phyloP scores from a whole-genome alignment of 1,140 invertebrate genomes.

The Callitettix versicolor region DNA sequence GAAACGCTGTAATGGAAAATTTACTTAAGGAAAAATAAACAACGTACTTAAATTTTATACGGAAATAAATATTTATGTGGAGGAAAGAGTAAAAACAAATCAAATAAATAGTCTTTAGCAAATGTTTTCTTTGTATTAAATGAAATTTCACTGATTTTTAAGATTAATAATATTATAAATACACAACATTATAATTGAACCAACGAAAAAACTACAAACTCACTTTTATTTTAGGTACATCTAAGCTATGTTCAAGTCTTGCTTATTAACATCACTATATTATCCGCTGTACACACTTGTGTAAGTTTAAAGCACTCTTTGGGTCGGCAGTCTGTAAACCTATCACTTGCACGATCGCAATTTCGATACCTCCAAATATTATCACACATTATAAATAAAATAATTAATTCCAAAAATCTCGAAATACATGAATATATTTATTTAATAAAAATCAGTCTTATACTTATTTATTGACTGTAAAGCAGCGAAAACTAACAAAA shows the following conservation, averaged over 20 bases:
- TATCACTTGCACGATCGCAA: neutral
- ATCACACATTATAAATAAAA: neutral
- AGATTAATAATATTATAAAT: constrained; percentile 12
- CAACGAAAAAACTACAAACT: constrained; percentile 9
- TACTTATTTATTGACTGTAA: constrained; percentile 10
- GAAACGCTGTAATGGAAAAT: too few relatives aligned
- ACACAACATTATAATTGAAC: constrained; percentile 10
- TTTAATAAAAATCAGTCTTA: constrained; percentile 13
- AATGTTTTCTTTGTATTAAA: constrained; percentile 12
- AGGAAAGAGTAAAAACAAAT: constrained; percentile 4
- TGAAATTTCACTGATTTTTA: constrained; percentile 11
- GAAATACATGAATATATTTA: neutral
- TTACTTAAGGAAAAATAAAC: too few relatives aligned
- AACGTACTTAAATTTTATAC: too few relatives aligned
- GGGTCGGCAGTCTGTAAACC: neutral
- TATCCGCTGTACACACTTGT: constrained; percentile 1
- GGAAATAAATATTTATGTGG: too few relatives aligned
- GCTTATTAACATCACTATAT: too few relatives aligned
- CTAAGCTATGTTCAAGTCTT: too few relatives aligned
- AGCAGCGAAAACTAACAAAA: neutral
- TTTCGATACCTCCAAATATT: neutral
- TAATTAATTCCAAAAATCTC: neutral
- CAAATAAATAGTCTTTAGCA: constrained; percentile 6
- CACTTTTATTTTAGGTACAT: neutral
- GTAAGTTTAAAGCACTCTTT: neutral